phyloP scores from a whole-genome alignment of 2,113 vertebrate genomes.

The Proterorhinus semilunaris region DNA sequence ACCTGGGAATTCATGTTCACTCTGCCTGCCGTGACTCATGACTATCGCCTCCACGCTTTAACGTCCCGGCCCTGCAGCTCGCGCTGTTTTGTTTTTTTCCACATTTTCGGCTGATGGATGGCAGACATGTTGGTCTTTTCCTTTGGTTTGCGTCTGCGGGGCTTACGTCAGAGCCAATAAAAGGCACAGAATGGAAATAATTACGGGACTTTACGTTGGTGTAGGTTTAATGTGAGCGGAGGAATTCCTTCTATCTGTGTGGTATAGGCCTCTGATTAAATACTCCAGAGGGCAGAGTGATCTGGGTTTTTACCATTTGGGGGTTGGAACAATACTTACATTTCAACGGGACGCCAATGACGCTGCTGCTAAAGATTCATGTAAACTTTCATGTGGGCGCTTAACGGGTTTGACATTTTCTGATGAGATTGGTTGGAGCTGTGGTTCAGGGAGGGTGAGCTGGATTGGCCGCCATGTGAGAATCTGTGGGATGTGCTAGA shows the following conservation, averaged over 20 bases:
- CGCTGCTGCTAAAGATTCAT: too few species aligned
- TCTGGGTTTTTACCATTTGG: neutral
- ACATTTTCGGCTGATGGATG: constrained; percentile 13
- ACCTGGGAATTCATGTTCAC: too few species aligned
- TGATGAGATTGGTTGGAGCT: too few species aligned
- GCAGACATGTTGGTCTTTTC: constrained; percentile 42
- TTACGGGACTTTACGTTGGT: constrained; percentile 38
- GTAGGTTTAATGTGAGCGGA: constrained; percentile 27
- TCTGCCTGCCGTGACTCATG: too few species aligned
- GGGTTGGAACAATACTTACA: neutral
- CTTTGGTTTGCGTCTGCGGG: constrained; percentile 34
- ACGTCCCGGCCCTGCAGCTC: constrained; percentile 7
- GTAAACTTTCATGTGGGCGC: too few species aligned
- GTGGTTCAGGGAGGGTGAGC: too few species aligned
- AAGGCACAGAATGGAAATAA: constrained; percentile 50
- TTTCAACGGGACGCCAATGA: neutral
- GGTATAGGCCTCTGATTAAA: neutral
- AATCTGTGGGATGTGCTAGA: too few species aligned
- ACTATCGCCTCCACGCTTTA: too few species aligned
- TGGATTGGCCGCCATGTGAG: too few species aligned
- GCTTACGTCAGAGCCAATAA: constrained; percentile 41
- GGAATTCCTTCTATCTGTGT: constrained; percentile 12
- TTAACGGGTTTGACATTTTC: too few species aligned
- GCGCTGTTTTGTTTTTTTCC: constrained; percentile 49
- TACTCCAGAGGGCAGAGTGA: neutral